Percentiles rank a stretch among this genome's conserved stretches.
phyloP scores from a whole-genome alignment of 2,888 invertebrate species.

The Agriopis aurantiaria region DNA sequence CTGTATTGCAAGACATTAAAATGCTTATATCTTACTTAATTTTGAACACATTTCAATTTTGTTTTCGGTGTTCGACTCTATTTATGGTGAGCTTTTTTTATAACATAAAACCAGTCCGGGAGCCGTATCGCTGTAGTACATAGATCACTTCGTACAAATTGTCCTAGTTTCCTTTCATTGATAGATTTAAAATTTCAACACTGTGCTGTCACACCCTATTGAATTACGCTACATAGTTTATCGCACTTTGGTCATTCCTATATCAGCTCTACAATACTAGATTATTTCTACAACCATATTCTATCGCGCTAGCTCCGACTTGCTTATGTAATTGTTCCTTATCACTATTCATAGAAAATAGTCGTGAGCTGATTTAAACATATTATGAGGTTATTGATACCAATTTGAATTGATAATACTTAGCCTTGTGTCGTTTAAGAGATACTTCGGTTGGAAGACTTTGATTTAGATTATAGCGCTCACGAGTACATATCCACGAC shows the following conservation, averaged over 20 bases:
- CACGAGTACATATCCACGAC: not conserved
- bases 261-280: not conserved
- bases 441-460: constrained; percentile 10
- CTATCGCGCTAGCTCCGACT: constrained; percentile 14
- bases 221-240: not conserved
- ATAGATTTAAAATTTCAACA: not conserved
- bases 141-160: too few species aligned
- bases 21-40: too few species aligned
- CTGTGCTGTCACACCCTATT: not conserved
- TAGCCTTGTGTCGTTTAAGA: constrained; percentile 39
- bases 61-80: too few species aligned
- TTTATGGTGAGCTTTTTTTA: too few species aligned
- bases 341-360: constrained; percentile 40
- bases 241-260: not conserved
- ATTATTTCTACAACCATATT: constrained; percentile 33
- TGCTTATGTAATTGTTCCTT: constrained; percentile 39
- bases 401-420: constrained; percentile 39
- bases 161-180: not conserved
- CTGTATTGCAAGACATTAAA: too few species aligned
- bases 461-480: not conserved
- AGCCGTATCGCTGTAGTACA: too few species aligned
- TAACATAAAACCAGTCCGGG: too few species aligned
- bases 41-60: too few species aligned
- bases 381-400: constrained; percentile 46
- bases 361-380: constrained; percentile 37